phyloP scores from a whole-genome alignment of 2,113 vertebrate species.

The Campylorhamphus procurvoides region DNA sequence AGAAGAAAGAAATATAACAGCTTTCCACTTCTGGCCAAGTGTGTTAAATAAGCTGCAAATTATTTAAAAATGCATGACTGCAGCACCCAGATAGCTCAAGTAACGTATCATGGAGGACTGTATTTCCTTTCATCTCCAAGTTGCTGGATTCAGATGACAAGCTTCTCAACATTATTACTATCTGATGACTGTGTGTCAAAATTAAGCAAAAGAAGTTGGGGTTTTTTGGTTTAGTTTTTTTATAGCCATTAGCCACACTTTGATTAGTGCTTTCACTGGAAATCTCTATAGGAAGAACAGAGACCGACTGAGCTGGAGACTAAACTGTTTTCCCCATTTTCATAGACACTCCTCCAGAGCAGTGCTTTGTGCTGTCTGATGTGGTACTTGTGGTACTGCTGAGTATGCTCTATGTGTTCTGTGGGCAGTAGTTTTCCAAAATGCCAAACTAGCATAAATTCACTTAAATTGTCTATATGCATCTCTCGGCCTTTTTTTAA shows the following conservation, averaged over 20 bases:
- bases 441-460: background rate
- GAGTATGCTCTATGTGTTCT: background rate
- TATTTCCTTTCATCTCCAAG: background rate
- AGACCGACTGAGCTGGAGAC: background rate
- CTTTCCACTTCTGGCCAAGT: background rate
- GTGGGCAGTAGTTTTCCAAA: background rate
- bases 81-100: background rate
- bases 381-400: background rate
- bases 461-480: background rate
- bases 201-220: background rate
- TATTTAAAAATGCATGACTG: background rate
- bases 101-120: rapidly evolving
- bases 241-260: background rate
- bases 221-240: background rate
- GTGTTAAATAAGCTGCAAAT: background rate
- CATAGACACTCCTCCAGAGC: background rate
- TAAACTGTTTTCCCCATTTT: background rate
- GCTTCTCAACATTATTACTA: background rate
- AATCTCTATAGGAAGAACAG: background rate
- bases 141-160: background rate
- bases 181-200: background rate
- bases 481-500: background rate
- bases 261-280: background rate
- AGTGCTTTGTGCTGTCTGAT: rapidly evolving
- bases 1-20: background rate